A percentile compares a stretch with the other conserved stretches of the same genome.
These are phyloP conservation scores for Spodoptera frugiperda DNA, from an alignment of 1,140 invertebrate species.

Conservation along the genomic window DNA sequence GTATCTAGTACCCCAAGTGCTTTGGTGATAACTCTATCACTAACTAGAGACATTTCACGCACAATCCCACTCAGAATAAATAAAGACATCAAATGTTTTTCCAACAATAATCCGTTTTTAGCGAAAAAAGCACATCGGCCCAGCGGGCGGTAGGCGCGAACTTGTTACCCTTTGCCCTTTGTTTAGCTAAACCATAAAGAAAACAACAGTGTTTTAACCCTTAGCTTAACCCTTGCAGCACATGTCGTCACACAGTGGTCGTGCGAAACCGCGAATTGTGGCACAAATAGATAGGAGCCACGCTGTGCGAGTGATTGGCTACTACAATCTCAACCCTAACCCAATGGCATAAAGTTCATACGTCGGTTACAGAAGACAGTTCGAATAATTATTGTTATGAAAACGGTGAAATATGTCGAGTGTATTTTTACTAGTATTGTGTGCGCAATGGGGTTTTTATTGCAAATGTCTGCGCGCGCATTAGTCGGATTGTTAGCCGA, in stretches of 20 bases:
- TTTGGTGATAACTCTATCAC: too few species aligned
- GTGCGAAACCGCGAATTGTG: slow-evolving; percentile 64
- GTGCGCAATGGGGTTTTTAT: slow-evolving; percentile 65
- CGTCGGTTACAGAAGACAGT: not conserved
- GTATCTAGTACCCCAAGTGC: not conserved
- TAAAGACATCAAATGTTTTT: slow-evolving; percentile 74
- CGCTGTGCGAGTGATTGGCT: not conserved
- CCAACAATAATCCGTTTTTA: slow-evolving; percentile 70
- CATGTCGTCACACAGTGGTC: slow-evolving; percentile 66
- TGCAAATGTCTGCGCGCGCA: slow-evolving; percentile 65
- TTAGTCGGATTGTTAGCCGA: slow-evolving; percentile 69
- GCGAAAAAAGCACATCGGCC: slow-evolving; percentile 61
- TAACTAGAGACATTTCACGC: not conserved
- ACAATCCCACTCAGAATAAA: slow-evolving; percentile 29
- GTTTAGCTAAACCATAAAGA: slow-evolving; percentile 73
- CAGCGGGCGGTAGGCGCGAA: slow-evolving; percentile 78
- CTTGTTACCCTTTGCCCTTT: slow-evolving; percentile 80
- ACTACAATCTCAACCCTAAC: slow-evolving; percentile 44
- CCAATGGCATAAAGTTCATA: slow-evolving; percentile 24
- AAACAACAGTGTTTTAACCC: slow-evolving; percentile 77
- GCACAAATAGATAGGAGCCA: slow-evolving; percentile 56
- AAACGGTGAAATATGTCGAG: slow-evolving; percentile 54
- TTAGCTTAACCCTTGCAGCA: slow-evolving; percentile 75
- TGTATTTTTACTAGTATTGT: slow-evolving; percentile 62
- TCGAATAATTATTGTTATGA: slow-evolving; percentile 33